These are phyloP conservation scores for Acanthornis magna DNA, from an alignment of 2,797 vertebrate species.

Conservation along the genomic window DNA sequence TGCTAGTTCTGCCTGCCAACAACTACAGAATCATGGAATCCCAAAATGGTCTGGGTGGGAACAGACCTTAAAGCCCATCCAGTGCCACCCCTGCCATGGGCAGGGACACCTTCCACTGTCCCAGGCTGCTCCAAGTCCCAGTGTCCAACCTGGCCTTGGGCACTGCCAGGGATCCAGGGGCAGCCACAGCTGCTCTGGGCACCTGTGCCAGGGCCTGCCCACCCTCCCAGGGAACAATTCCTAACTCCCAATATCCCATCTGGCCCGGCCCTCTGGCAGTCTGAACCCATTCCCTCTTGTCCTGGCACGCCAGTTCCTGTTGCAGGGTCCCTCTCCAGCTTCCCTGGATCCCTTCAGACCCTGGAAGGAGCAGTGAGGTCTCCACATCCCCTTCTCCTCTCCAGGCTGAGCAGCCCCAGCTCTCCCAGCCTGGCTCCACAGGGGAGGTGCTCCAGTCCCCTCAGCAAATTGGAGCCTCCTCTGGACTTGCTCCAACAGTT, in stretches of 20 bases:
- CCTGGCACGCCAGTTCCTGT: background rate
- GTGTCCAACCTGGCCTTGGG: background rate
- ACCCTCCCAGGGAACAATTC: background rate
- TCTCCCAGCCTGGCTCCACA: background rate
- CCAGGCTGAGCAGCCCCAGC: background rate
- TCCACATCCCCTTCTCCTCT: background rate
- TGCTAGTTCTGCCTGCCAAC: background rate
- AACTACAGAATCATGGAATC: background rate
- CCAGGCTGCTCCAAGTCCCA: background rate
- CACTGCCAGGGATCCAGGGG: background rate
- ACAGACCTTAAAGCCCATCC: background rate
- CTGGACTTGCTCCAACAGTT: background rate
- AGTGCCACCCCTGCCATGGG: too few species aligned
- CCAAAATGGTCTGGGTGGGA: accelerated
- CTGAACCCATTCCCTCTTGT: background rate
- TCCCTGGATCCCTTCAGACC: background rate
- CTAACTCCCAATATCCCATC: background rate
- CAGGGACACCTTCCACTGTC: background rate
- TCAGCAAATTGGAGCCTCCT: background rate
- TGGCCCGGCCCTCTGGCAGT: background rate
- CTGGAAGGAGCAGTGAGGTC: background rate
- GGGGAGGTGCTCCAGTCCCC: too few species aligned
- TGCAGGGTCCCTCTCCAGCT: background rate
- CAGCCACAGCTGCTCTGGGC: background rate
- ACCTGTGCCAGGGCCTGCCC: background rate